Evolutionary conservation across 2,888 invertebrate genomes (phyloP), one percentile per base, ranked within the genome.

Genomic region (Tupiocoris notatus): DNA sequence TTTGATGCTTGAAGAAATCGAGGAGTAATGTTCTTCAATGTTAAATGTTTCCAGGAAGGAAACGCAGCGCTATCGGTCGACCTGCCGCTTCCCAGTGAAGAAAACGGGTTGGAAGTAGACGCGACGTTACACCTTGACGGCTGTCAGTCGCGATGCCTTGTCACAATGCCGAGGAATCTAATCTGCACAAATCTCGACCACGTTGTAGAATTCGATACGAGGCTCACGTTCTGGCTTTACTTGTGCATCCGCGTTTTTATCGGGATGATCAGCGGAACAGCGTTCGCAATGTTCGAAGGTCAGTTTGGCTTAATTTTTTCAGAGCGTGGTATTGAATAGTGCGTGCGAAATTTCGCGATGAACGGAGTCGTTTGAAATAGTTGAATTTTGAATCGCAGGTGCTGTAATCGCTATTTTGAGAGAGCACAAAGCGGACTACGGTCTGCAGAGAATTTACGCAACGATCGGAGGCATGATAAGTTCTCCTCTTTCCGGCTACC

Each of bases 391-490:
- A 84, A 92, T 0, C 56, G 7, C 54, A 73, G 73, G 73, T 21
- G 92, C 92, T 0, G 91, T 91, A 1, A 90, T 92, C 77, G 90
- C 92, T 2, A 90, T 92, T 80, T 85, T 92, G 76, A 85, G 91
- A 77, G 91, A 92, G 81, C 90, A 91, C 81, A 88, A 89, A 80
- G 92, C 91, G 0, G 92, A 92, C 84, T 92, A 92, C 81, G 92
- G 92, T 0, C 84, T 92, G 79, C 92, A 92, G 84, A 86, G 91
- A 76, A 89, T 92, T 76, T 92, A 91, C 82, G 92, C 91, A 56
- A 90, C 89, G 77, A 87, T 92, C 78, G 92, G 92, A 0, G 91
- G 91, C 23, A 91, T 92, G 89, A 90, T 92, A 80, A 90, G 91
- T n/a, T 91, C 92, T 0, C 92, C 92, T 0, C 84, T 92, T 7